Evolutionary conservation across 2,113 vertebrate genomes (phyloP).

Genomic region (Saccopteryx bilineata): DNA sequence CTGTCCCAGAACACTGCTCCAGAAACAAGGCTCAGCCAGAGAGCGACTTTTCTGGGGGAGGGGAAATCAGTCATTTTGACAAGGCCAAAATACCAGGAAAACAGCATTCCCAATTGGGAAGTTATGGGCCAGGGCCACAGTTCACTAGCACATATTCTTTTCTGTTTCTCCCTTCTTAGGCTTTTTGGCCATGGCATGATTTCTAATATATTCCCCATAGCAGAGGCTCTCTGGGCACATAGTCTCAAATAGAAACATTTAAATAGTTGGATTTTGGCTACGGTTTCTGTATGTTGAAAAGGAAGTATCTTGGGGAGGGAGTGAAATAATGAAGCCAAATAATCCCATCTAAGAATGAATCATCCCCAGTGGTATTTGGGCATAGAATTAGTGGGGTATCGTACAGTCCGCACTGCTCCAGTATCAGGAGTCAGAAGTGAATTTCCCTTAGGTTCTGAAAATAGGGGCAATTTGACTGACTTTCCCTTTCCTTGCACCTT

Average conservation of each 20-base stretch:
- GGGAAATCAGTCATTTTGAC: constrained; percentile 75
- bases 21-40: constrained; percentile 64
- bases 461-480: not conserved
- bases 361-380: not conserved
- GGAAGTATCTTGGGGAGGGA: not conserved
- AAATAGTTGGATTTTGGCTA: not conserved
- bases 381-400: not conserved
- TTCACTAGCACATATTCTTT: constrained; percentile 55
- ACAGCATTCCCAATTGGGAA: constrained; percentile 74
- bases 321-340: not conserved
- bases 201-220: not conserved
- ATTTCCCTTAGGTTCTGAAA: constrained; percentile 14
- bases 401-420: not conserved
- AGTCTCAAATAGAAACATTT: not conserved
- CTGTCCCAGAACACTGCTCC: constrained; percentile 2
- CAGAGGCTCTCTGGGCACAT: not conserved
- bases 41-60: constrained; percentile 52
- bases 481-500: not conserved
- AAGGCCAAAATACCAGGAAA: constrained; percentile 83
- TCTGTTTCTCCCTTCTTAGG: constrained; percentile 12
- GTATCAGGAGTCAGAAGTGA: not conserved
- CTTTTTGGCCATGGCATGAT: not conserved
- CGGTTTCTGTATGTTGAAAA: not conserved
- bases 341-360: not conserved
- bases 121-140: constrained; percentile 63